Evolutionary conservation across 2,797 vertebrate genomes (phyloP), one percentile per base, ranked within the genome.

Genomic region (Knipowitschia caucasica): DNA sequence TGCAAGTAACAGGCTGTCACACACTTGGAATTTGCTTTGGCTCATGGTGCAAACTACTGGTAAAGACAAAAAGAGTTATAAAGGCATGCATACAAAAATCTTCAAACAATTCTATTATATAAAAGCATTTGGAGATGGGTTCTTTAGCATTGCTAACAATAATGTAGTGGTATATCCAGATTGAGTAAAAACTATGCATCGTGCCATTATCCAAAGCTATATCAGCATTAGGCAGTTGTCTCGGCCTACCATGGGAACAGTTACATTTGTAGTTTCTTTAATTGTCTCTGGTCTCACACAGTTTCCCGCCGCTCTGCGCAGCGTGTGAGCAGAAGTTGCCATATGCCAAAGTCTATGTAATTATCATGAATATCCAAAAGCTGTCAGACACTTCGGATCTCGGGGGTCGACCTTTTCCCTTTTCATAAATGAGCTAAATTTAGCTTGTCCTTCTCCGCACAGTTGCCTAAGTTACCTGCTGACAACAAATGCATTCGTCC

Each of bases 341-440:
- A 64, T 82, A 82, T 79, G 78, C 67, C 21, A 11, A 51, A 69
- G 69, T 70, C 75, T 46, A 57, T 75, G 69, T 76, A 83, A 85
- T 84, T 78, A 81, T 77, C 67, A 15, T 74, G 58, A 71, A 58
- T 74, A 64, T 69, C 63, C 52, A 57, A 10, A 60, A 61, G 54
- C 52, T 69, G 71, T 75, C 76, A 64, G 56, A 61, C 27, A 53
- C 39, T 45, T 26, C 45, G 54, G 58, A 50, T 50, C 20, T 26
- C 50, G 43, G 21, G 42, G 39, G 25, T 34, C 67, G 78, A 84
- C 79, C 82, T 86, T 85, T 78, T 72, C 69, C 25, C 26, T 50
- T 23, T 9, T n/a, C 35, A 23, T 14, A 25, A 31, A 42, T 4
- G 36, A 57, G 42, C 36, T 24, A n/a, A 62, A 54, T 33, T 35